Conservation (phyloP, 2,797 vertebrate genomes). For the Tinamus major region DNA sequence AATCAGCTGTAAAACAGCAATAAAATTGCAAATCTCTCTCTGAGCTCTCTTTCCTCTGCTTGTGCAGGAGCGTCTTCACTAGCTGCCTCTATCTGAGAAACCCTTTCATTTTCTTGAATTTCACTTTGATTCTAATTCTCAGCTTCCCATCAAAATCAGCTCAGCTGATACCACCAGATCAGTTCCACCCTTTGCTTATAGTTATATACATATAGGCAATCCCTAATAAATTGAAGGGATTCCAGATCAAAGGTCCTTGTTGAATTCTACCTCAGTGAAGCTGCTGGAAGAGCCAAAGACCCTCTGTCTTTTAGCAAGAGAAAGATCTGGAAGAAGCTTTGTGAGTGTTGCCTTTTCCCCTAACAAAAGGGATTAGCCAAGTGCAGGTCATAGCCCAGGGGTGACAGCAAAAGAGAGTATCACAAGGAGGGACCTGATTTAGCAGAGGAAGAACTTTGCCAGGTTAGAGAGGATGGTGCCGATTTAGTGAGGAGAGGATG, state of each 20-base stretch:
- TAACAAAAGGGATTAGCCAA: not conserved
- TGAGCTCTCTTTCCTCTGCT: not conserved
- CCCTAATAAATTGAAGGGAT: not conserved
- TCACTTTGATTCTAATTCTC: not conserved
- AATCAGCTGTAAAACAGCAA: not conserved
- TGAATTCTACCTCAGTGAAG: not conserved
- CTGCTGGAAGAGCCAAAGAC: not conserved
- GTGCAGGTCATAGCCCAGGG: not conserved
- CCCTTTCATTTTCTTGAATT: not conserved
- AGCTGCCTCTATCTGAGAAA: not conserved
- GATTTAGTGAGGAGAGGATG: not conserved
- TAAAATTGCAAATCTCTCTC: not conserved
- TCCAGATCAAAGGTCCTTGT: not conserved
- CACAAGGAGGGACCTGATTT: not conserved
- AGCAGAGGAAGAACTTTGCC: not conserved
- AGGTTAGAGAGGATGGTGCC: not conserved
- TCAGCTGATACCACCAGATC: not conserved
- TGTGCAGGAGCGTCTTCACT: not conserved
- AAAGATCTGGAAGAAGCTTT: not conserved
- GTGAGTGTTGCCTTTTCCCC: not conserved
- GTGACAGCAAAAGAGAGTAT: not conserved
- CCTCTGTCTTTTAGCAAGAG: not conserved
- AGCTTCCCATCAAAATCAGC: not conserved
- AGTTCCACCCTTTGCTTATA: not conserved
- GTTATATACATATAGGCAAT: not conserved